phyloP scores from a whole-genome alignment of 2,888 invertebrate species.

The Liodrosophila aerea region DNA sequence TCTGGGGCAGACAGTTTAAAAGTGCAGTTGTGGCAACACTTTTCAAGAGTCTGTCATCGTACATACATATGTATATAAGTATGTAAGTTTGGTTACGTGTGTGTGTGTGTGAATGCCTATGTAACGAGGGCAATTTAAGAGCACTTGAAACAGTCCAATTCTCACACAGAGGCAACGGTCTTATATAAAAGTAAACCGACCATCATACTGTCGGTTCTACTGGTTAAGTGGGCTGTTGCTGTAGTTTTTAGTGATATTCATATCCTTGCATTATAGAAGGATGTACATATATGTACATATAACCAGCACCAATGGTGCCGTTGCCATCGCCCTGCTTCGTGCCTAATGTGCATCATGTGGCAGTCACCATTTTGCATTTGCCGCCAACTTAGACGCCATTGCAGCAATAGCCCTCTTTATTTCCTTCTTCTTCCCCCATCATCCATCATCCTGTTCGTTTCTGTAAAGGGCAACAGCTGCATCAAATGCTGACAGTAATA shows the following conservation, averaged over 20 bases:
- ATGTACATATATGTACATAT: constrained; percentile 66
- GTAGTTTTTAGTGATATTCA: constrained; percentile 72
- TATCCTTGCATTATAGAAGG: no score
- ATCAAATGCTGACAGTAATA: constrained; percentile 62
- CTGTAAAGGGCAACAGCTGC: constrained; percentile 65
- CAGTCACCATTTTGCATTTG: constrained; percentile 67
- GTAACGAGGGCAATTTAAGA: constrained; percentile 77
- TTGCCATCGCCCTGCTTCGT: constrained; percentile 33
- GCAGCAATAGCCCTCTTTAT: no score
- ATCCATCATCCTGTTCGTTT: no score
- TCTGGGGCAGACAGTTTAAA: constrained; percentile 36
- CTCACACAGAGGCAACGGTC: constrained; percentile 54
- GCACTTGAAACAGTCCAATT: constrained; percentile 72
- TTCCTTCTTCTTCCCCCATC: background rate
- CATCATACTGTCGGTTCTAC: constrained; percentile 16
- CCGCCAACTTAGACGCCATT: constrained; percentile 34
- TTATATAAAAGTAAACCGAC: constrained; percentile 46
- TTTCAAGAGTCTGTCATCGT: constrained; percentile 40
- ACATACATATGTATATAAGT: constrained; percentile 15
- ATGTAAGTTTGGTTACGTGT: no score
- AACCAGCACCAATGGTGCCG: constrained; percentile 38
- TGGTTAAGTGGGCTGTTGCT: constrained; percentile 31
- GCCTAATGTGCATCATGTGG: constrained; percentile 41
- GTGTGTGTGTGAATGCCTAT: constrained; percentile 62
- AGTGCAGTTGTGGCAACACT: constrained; percentile 72